Conservation (phyloP, 2,888 invertebrate species). For the Lucinisca nassula region DNA sequence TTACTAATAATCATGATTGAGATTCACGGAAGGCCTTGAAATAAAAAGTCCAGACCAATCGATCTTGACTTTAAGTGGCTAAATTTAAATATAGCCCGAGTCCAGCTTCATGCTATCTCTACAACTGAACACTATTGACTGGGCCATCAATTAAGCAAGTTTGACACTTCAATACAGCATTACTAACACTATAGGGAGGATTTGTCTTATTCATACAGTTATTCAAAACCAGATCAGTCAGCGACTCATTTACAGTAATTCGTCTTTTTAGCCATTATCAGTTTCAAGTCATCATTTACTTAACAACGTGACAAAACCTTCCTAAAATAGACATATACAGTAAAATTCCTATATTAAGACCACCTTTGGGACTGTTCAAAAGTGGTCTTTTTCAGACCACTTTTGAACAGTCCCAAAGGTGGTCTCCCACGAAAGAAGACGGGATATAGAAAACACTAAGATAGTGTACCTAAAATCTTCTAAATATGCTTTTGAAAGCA, state of each 20-base stretch:
- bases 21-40: background rate
- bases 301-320: no score
- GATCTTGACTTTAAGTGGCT: background rate
- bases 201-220: conserved; percentile 9
- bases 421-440: no score
- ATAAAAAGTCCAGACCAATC: background rate
- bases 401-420: no score
- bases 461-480: no score
- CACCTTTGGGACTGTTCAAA: no score
- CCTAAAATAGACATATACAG: no score
- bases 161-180: conserved; percentile 9
- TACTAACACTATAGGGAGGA: background rate
- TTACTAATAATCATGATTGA: conserved; percentile 3
- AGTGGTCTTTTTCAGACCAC: no score
- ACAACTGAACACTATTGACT: background rate
- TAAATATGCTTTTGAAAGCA: no score
- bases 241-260: background rate
- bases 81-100: background rate
- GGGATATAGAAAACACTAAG: no score
- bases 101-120: background rate
- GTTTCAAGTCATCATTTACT: background rate
- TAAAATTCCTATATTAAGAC: no score
- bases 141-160: background rate
- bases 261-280: background rate
- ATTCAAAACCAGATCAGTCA: conserved; percentile 6